phyloP scores from a whole-genome alignment of 2,113 vertebrate species.

The Cyanocitta stelleri region DNA sequence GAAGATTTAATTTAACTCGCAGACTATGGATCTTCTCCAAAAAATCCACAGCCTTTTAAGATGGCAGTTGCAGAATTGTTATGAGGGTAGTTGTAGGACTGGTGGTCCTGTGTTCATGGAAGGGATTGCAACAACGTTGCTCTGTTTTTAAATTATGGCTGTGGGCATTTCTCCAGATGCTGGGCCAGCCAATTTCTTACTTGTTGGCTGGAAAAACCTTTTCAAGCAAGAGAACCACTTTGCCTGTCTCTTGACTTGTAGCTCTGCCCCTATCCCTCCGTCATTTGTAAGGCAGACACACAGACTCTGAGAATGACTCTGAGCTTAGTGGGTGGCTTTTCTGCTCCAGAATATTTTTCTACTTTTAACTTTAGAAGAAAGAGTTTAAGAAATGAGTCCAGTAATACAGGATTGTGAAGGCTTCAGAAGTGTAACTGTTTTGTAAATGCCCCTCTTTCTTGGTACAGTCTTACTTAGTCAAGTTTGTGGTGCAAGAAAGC shows the following conservation, averaged over 20 bases:
- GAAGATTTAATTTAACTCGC: neutral
- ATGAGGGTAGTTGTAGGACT: neutral
- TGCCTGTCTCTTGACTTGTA: neutral
- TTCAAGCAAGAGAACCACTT: neutral
- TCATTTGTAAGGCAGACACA: neutral
- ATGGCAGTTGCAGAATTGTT: neutral
- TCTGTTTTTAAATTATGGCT: neutral
- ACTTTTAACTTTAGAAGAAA: neutral
- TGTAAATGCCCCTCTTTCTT: neutral
- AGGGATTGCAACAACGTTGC: fast-evolving
- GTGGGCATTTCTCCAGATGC: neutral
- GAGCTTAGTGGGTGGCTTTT: neutral
- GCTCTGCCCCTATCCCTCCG: fast-evolving
- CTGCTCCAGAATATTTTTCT: neutral
- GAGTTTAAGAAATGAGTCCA: neutral
- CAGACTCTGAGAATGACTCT: neutral
- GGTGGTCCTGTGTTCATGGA: neutral
- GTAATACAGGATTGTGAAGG: neutral
- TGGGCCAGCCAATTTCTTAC: neutral
- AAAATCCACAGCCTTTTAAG: neutral
- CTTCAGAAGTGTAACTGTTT: neutral
- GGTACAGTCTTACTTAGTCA: neutral
- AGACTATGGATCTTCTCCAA: neutral
- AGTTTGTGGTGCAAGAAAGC: neutral
- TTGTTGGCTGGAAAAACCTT: neutral